Evolutionary conservation across 2,888 invertebrate species (phyloP), one percentile per base, ranked within the genome.

Genomic region (Geophilus truncorum): DNA sequence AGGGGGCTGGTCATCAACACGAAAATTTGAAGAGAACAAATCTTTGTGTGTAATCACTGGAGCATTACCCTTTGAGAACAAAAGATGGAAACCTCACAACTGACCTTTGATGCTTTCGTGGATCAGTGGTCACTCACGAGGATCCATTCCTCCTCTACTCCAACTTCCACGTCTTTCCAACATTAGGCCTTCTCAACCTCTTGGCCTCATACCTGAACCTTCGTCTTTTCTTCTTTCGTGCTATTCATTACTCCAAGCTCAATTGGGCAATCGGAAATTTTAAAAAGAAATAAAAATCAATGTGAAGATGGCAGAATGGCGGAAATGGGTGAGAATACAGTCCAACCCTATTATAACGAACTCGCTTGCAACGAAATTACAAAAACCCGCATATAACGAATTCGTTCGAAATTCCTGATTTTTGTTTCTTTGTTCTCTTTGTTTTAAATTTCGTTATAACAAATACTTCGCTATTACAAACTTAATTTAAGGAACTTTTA

Each of bases 21-120:
- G 70, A 70, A 70, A 70, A 70, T 70, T 70, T 70, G 15, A 9
- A 25, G 70, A 70, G 70, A 23, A 70, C 23, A 25, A 70, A 70
- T 70, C 28, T 70, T 70, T 70, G 70, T 70, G 70, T 70, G 70
- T 70, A 70, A 70, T 70, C 70, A 70, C 28, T 70, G 70, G 70
- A 70, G 70, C 70, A 70, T 70, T 70, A 70, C 70, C 70, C 70
- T 70, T 70, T 70, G 70, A 70, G 70, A 70, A 70, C 70, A 70
- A 70, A 70, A 70, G 70, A 70, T 28, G 28, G 70, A 70, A 70
- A 70, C 70, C 70, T 70, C 28, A 28, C 51, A 70, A 28, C 28
- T 28, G 70, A 70, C 70, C 70, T 70, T 70, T 70, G 70, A 70
- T 70, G 70, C 70, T 70, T 70, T 70, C 70, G n/a, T 70, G 70